Base-by-base conservation (phyloP, 2,888 invertebrate species). In the Notodonta ziczac region DNA sequence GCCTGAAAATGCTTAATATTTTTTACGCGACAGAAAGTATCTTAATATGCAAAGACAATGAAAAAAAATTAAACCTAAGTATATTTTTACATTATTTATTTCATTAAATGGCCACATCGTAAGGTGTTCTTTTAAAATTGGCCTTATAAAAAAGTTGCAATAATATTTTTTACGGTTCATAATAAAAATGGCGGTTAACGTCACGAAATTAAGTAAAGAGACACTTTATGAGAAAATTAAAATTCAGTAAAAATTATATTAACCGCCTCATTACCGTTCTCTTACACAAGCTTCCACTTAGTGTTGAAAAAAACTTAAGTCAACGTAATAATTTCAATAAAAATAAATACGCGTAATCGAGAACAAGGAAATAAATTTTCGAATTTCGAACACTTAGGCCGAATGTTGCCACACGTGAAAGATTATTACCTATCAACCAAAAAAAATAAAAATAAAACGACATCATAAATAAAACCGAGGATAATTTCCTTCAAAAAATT, bases 341-440 rank as follows among this genome's bases (percentile, higher is more conserved):
- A 63, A 62, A 61, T 61, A 24, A 40, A 57, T 63, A 13, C 48
- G n/a, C 52, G 59, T 70, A 76, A 73, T 70, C 61, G 57, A 75
- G 61, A 46, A 46, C 46, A n/a, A n/a, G 66, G 65, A 64, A 51
- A 59, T 65, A 73, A 63, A 70, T 54, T 65, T 75, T 39, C 61
- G 68, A 76, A 63, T 50, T 60, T 66, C 60, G 73, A 72, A 75
- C 64, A 55, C 48, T 7, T 68, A 61, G 54, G 55, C 52, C 55
- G 16, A 8, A 10, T 50, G 10, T 50, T 50, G 16, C 16, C 16
- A 50, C 5, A 46, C 50, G 10, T 64, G 59, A 59, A 66, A 67
- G 63, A 61, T 65, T n/a, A 73, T 73, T 61, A n/a, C n/a, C n/a
- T n/a, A n/a, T 62, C 60, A 66, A 68, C 70, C 66, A 75, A 74